These are phyloP conservation scores for Sandelia bainsii DNA, from an alignment of 2,797 vertebrate species.

Conservation along the genomic window DNA sequence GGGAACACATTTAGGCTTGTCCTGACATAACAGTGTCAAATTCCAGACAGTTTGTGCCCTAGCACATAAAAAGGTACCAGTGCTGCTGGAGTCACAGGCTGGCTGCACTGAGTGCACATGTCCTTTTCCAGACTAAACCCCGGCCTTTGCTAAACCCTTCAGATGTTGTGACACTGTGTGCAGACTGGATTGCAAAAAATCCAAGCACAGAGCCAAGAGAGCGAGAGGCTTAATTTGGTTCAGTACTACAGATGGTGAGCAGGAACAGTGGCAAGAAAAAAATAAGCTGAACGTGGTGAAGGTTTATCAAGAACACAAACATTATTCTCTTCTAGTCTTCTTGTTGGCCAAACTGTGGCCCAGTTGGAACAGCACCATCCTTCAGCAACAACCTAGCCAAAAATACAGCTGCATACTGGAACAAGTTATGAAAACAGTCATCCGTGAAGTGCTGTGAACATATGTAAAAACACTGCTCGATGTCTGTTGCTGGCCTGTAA, in stretches of 20 bases:
- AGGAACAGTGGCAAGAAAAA: not conserved
- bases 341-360: too few relatives aligned
- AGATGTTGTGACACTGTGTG: slow-evolving; percentile 49
- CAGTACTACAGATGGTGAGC: slow-evolving; percentile 6
- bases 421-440: too few relatives aligned
- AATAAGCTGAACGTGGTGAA: not conserved
- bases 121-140: slow-evolving; percentile 39
- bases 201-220: slow-evolving; percentile 25
- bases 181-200: slow-evolving; percentile 21
- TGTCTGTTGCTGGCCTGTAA: too few relatives aligned
- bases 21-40: slow-evolving; percentile 58
- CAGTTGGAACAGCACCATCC: too few relatives aligned
- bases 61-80: slow-evolving; percentile 20
- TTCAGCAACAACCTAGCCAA: too few relatives aligned
- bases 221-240: slow-evolving; percentile 42
- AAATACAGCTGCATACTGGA: too few relatives aligned
- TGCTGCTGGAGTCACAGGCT: slow-evolving; percentile 22
- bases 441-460: too few relatives aligned
- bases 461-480: too few relatives aligned
- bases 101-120: slow-evolving; percentile 43
- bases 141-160: slow-evolving; percentile 46
- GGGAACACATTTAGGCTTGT: slow-evolving; percentile 24
- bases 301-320: not conserved
- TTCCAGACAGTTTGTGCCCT: slow-evolving; percentile 33
- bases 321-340: too few relatives aligned